Evolutionary conservation across 2,888 invertebrate genomes (phyloP), one percentile per base, ranked within the genome.

Genomic region (Trachelus troglodyta): DNA sequence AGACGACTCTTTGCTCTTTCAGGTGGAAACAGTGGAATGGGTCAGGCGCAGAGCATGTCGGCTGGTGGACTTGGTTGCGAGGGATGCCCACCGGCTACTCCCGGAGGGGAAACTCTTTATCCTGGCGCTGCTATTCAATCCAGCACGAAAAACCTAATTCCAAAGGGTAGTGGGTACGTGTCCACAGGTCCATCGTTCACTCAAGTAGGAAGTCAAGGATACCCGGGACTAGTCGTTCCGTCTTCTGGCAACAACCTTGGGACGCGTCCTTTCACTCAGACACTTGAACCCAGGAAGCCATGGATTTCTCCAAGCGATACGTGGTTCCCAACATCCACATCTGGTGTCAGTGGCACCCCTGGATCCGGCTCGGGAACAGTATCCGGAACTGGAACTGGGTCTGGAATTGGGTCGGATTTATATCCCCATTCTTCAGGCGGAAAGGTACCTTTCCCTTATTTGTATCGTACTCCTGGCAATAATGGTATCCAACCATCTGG

Each of bases 1-100:
- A 37, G 11, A 34, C 31, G 34, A 79, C 73, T 40, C n/a, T 74
- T 73, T 75, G 37, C 33, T 12, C 82, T 92, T 92, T 84, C 85
- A 97, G 97, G 94, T 92, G 97, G 97, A 74, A 94, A 93, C 81
- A 95, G 95, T 88, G 97, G 97, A 77, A 97, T 97, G 96, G 97
- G 97, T 0, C 97, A 97, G 92, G 97, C 97, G 0, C 97, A 97
- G 92, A 97, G 97, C 91, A 97, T 97, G 92, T 96, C 96, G 75
- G 93, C 94, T 79, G 94, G 95, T 76, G 94, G 94, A 75, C 93
- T 93, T 0, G 94, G 93, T 80, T 96, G 96, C 84, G 95, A 94
- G n/a, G 95, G 94, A 74, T 96, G 96, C 89, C 91, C 92, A 23
- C 9, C 9, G 9, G 9, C 23, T 23, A 3, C 56, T 23, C 6